phyloP scores from a whole-genome alignment of 2,888 invertebrate species.

The Acleris holmiana region DNA sequence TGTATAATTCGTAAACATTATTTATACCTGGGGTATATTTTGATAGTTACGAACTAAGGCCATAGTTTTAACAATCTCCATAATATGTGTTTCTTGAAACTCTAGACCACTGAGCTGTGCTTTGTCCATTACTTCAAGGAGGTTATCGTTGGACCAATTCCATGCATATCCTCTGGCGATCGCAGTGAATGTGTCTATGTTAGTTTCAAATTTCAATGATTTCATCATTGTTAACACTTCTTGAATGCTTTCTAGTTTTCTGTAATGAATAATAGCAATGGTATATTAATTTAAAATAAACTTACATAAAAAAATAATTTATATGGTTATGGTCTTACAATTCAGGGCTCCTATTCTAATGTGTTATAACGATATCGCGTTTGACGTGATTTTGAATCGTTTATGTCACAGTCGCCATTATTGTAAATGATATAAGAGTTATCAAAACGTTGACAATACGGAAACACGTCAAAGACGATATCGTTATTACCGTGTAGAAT shows the following conservation, averaged over 20 bases:
- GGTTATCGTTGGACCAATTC: conserved; percentile 62
- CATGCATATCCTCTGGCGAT: conserved; percentile 78
- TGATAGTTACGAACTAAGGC: conserved; percentile 55
- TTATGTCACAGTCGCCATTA: too few species aligned
- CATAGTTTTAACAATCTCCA: conserved; percentile 76
- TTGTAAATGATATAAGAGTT: too few species aligned
- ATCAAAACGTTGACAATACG: too few species aligned
- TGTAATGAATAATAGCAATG: conserved; percentile 39
- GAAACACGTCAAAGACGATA: too few species aligned
- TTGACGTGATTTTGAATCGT: too few species aligned
- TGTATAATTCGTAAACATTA: not conserved
- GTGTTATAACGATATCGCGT: too few species aligned
- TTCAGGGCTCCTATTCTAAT: too few species aligned
- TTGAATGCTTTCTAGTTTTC: conserved; percentile 69
- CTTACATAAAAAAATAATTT: too few species aligned
- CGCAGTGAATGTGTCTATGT: conserved; percentile 77
- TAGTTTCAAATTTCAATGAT: conserved; percentile 76
- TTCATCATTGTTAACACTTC: conserved; percentile 84
- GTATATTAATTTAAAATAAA: too few species aligned
- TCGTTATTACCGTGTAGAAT: too few species aligned
- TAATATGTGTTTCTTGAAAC: conserved; percentile 72
- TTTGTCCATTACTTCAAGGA: conserved; percentile 64
- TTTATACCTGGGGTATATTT: conserved; percentile 59
- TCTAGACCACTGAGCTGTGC: conserved; percentile 55
- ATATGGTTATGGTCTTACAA: too few species aligned